These are phyloP conservation scores for Saturnia japonica DNA, from an alignment of 2,888 invertebrate genomes.

Conservation along the genomic window DNA sequence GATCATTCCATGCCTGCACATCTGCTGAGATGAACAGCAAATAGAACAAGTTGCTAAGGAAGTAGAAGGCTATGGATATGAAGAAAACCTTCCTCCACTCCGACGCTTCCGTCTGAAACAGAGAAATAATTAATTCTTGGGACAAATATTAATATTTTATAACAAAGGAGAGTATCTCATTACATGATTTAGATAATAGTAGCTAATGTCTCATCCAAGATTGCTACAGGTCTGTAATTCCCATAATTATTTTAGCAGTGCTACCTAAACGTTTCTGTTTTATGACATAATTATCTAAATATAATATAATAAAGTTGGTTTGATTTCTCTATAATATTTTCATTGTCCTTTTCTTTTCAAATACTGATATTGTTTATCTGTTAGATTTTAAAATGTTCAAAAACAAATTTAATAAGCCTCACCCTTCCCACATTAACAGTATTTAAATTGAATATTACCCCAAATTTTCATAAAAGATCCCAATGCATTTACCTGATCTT, in stretches of 20 bases:
- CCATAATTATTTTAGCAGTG: too few relatives aligned
- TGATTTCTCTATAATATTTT: neutral
- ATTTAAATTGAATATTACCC: neutral
- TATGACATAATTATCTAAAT: neutral
- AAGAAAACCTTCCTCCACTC: slow-evolving; percentile 85
- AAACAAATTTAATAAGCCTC: neutral
- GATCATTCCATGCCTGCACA: slow-evolving; percentile 84
- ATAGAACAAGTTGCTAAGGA: slow-evolving; percentile 82
- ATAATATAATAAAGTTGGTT: neutral
- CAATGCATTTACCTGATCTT: slow-evolving; percentile 79
- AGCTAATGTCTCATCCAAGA: neutral
- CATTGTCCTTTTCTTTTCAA: neutral
- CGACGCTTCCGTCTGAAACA: slow-evolving; percentile 72
- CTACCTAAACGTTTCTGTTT: too few relatives aligned
- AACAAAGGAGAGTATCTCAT: neutral
- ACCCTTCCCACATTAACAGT: neutral
- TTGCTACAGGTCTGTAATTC: neutral
- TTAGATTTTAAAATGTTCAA: neutral
- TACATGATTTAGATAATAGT: neutral
- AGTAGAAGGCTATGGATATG: slow-evolving; percentile 82
- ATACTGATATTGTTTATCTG: neutral
- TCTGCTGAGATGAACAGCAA: slow-evolving; percentile 83
- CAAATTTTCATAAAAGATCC: neutral
- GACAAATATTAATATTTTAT: neutral
- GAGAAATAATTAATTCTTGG: neutral